Conservation (phyloP, 1,140 invertebrate species). For the Mycetomoellerius zeteki region DNA sequence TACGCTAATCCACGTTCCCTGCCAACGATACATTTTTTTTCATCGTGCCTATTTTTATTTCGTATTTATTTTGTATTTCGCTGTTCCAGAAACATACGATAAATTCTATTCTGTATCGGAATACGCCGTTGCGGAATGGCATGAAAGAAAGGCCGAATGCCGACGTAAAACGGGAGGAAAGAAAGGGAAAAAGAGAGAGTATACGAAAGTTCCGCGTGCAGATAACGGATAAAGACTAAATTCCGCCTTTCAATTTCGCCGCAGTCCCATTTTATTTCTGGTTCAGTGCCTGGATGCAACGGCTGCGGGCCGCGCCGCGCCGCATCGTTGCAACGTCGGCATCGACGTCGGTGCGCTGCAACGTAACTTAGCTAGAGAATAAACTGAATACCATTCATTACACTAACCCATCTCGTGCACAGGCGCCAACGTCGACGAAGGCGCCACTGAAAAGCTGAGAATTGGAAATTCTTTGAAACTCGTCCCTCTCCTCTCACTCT, state of each 20-base stretch:
- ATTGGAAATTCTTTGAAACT: slow-evolving; percentile 83
- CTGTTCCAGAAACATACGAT: slow-evolving; percentile 20
- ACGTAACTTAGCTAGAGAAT: slow-evolving; percentile 80
- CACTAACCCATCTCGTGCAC: slow-evolving; percentile 71
- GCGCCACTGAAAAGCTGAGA: slow-evolving; percentile 80
- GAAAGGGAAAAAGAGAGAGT: slow-evolving; percentile 43
- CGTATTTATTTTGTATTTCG: slow-evolving; percentile 7
- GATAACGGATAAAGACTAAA: slow-evolving; percentile 71
- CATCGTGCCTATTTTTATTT: neutral
- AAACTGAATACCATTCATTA: slow-evolving; percentile 85
- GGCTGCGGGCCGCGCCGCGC: neutral
- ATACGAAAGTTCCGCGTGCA: slow-evolving; percentile 53
- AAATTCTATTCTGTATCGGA: slow-evolving; percentile 36
- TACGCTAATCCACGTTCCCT: neutral
- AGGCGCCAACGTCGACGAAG: slow-evolving; percentile 74
- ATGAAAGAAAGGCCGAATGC: slow-evolving; percentile 44
- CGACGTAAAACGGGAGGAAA: slow-evolving; percentile 35
- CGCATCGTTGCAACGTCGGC: neutral
- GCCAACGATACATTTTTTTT: neutral
- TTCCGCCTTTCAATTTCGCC: slow-evolving; percentile 77
- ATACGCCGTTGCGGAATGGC: neutral
- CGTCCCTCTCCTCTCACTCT: neutral
- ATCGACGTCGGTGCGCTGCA: slow-evolving; percentile 65
- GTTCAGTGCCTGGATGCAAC: slow-evolving; percentile 67
- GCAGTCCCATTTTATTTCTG: slow-evolving; percentile 75